phyloP scores from a whole-genome alignment of 2,888 invertebrate genomes.

The Aricia artaxerxes region DNA sequence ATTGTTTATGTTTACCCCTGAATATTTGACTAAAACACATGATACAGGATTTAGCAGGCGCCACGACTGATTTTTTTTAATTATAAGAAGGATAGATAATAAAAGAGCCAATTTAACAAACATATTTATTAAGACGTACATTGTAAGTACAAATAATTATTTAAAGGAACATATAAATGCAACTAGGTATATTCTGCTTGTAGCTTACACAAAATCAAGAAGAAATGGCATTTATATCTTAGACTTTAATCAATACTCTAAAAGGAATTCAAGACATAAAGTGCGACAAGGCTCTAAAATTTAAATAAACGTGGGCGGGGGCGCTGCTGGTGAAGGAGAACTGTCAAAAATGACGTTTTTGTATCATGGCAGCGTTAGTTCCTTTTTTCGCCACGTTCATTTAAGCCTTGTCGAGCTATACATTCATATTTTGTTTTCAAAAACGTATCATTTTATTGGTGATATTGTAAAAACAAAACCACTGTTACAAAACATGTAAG shows the following conservation, averaged over 20 bases:
- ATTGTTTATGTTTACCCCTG: no score
- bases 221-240: constrained; percentile 3
- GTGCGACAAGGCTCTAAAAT: no score
- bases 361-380: no score
- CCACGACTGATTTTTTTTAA: no score
- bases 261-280: neutral
- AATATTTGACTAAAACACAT: no score
- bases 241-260: neutral
- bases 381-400: no score
- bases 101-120: constrained; percentile 8
- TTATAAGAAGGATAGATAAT: neutral
- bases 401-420: no score
- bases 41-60: no score
- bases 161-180: constrained; percentile 18
- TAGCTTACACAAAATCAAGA: neutral
- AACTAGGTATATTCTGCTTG: constrained; percentile 1
- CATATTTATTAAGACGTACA: constrained; percentile 3
- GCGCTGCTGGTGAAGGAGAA: no score
- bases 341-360: neutral
- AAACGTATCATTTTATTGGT: neutral
- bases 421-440: neutral
- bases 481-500: neutral
- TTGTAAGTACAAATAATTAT: constrained; percentile 19
- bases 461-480: neutral
- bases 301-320: no score